Percentiles rank a stretch among this genome's conserved stretches.
phyloP scores from a whole-genome alignment of 1,140 invertebrate species.

The Trinorchestia longiramus region DNA sequence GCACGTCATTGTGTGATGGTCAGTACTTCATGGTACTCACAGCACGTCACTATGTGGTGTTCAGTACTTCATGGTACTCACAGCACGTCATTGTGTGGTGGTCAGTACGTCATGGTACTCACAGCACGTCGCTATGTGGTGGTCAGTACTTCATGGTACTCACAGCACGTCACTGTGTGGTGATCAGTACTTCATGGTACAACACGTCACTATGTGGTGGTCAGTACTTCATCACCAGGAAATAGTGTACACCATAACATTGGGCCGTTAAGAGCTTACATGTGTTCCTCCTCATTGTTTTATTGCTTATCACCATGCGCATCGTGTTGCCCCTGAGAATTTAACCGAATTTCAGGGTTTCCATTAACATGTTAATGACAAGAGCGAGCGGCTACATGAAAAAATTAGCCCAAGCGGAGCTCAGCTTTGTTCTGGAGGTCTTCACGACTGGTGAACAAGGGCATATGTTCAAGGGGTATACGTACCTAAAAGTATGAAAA shows the following conservation, averaged over 20 bases:
- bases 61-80: too few relatives aligned
- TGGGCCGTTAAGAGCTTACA: background rate
- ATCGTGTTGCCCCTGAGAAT: slow-evolving; percentile 21
- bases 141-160: background rate
- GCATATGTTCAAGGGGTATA: background rate
- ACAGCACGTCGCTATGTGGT: background rate
- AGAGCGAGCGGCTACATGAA: slow-evolving; percentile 26
- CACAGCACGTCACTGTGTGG: background rate
- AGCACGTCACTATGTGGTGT: too few relatives aligned
- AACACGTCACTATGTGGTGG: background rate
- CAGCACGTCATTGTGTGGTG: too few relatives aligned
- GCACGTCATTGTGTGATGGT: too few relatives aligned
- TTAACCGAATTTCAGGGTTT: slow-evolving; percentile 47
- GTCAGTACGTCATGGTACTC: background rate
- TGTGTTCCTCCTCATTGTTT: slow-evolving; percentile 6
- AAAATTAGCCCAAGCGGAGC: slow-evolving; percentile 1
- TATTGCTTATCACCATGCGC: background rate
- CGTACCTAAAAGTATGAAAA: background rate
- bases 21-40: too few relatives aligned
- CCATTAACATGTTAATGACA: slow-evolving; percentile 51
- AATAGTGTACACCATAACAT: background rate
- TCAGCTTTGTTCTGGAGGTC: background rate
- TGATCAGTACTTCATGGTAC: background rate
- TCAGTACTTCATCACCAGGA: background rate
- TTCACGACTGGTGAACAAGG: background rate